These are phyloP conservation scores for Bhutanitis thaidina DNA, from an alignment of 2,888 invertebrate species.

Conservation along the genomic window DNA sequence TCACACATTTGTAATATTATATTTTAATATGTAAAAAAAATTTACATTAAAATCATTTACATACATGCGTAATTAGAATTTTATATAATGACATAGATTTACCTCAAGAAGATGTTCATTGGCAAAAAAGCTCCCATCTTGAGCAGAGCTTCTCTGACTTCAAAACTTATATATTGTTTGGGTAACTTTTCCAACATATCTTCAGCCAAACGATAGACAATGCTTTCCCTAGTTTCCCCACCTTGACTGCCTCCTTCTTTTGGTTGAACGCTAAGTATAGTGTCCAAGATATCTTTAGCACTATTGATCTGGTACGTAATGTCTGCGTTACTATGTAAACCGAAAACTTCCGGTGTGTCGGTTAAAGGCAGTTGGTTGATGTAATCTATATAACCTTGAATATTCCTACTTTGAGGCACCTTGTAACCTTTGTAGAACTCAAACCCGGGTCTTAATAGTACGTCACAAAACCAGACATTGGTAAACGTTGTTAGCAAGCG, in stretches of 20 bases:
- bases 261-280: constrained; percentile 97
- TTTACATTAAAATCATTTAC: no score
- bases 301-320: constrained; percentile 99
- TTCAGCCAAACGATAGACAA: constrained; percentile 94
- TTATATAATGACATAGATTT: constrained; percentile 23
- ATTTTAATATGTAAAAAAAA: no score
- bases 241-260: constrained; percentile 95
- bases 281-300: constrained; percentile 95
- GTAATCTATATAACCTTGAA: constrained; percentile 89
- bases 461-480: constrained; percentile 97
- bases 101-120: constrained; percentile 96
- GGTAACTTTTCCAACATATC: constrained; percentile 93
- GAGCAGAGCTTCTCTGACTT: constrained; percentile 92
- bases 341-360: constrained; percentile 97
- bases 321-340: constrained; percentile 97
- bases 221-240: constrained; percentile 95
- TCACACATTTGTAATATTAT: no score
- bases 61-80: no score
- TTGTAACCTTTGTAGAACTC: constrained; percentile 96
- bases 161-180: constrained; percentile 91
- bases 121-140: constrained; percentile 96
- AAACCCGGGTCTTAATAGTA: constrained; percentile 91
- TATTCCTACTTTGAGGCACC: constrained; percentile 90
- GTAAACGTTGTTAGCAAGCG: constrained; percentile 95
- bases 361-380: constrained; percentile 90